Percentiles rank a stretch among this genome's conserved stretches.
Evolutionary conservation across 2,113 vertebrate genomes (phyloP).

Genomic region (Bungarus multicinctus): DNA sequence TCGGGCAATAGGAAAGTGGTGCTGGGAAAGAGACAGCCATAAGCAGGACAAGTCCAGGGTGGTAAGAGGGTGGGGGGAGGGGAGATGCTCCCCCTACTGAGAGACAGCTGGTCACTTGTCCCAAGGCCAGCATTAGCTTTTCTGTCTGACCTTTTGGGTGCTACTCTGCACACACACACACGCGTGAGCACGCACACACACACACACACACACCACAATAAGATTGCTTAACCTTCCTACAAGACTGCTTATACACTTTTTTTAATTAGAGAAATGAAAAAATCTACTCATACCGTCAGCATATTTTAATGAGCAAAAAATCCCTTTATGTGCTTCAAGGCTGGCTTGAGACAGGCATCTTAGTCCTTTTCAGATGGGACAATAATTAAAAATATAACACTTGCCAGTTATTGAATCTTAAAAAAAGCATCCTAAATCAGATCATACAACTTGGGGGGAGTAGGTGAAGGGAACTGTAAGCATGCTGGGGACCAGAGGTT

Average conservation of each 20-base stretch:
- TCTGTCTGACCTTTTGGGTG: not conserved
- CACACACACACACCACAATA: not conserved
- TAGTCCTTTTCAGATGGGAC: not conserved
- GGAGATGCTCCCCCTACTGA: not conserved
- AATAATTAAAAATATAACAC: not conserved
- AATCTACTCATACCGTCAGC: not conserved
- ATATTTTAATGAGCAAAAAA: not conserved
- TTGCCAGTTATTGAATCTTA: not conserved
- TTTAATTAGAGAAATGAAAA: not conserved
- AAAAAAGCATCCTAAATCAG: not conserved
- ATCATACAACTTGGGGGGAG: not conserved
- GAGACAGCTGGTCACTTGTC: not conserved
- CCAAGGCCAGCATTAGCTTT: accelerated
- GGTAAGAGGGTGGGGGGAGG: not conserved
- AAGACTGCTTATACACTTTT: not conserved
- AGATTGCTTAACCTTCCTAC: not conserved
- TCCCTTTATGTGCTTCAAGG: not conserved
- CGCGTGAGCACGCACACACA: not conserved
- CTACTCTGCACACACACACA: not conserved
- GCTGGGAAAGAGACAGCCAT: conserved; percentile 22
- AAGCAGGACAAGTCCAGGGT: not conserved
- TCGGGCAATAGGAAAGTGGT: conserved; percentile 35
- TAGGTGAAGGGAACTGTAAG: not conserved
- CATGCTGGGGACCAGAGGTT: not conserved
- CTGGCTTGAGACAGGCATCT: not conserved